These are phyloP conservation scores for Bothrops jararaca DNA, from an alignment of 2,113 vertebrate genomes.

Conservation along the genomic window DNA sequence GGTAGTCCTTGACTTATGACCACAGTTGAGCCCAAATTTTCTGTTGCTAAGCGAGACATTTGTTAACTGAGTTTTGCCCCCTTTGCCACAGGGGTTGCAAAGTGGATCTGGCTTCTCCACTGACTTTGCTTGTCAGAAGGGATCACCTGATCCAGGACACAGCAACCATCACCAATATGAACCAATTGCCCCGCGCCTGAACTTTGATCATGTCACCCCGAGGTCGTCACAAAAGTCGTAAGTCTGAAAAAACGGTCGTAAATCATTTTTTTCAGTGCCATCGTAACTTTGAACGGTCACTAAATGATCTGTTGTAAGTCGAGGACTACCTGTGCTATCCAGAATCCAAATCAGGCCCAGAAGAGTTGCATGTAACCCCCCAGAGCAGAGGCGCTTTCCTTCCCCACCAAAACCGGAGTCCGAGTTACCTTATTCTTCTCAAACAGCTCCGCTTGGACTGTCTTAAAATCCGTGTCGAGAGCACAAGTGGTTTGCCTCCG, in stretches of 20 bases:
- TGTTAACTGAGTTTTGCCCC: too few relatives aligned
- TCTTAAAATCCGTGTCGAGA: constrained; percentile 89
- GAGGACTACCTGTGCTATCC: background rate
- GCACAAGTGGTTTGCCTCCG: constrained; percentile 86
- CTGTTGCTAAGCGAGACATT: background rate
- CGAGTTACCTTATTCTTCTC: constrained; percentile 91
- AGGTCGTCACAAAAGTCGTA: background rate
- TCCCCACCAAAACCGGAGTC: background rate
- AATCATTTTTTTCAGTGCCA: background rate
- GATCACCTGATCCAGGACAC: background rate
- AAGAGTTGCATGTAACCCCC: background rate
- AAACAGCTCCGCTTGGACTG: constrained; percentile 89
- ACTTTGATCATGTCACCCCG: background rate
- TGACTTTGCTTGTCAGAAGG: background rate
- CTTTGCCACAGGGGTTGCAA: background rate
- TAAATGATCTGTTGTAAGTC: background rate
- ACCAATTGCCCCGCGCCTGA: background rate
- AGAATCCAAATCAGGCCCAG: background rate
- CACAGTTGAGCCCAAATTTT: background rate
- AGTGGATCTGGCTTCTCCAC: background rate
- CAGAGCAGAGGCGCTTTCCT: background rate
- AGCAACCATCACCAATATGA: background rate
- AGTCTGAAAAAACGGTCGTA: background rate
- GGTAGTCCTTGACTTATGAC: background rate
- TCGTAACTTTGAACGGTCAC: background rate